These are phyloP conservation scores for Leptosomus discolor DNA, from an alignment of 2,113 vertebrate species.

Conservation along the genomic window DNA sequence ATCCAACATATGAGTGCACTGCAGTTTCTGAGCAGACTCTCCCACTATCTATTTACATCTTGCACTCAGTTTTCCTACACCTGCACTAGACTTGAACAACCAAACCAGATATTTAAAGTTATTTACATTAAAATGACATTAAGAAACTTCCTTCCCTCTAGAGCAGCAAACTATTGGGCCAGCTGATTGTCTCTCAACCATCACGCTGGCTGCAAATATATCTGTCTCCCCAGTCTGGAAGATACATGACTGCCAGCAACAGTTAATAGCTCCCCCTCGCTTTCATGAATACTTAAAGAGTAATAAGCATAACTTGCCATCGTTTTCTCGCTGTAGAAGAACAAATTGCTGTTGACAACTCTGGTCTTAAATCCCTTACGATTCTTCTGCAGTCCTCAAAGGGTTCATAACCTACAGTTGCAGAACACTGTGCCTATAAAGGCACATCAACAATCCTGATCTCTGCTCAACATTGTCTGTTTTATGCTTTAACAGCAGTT, in stretches of 20 bases:
- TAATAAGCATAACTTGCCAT: not conserved
- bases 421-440: not conserved
- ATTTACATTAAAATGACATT: not conserved
- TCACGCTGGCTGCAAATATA: not conserved
- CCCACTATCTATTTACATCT: fast-evolving
- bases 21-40: not conserved
- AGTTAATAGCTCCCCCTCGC: not conserved
- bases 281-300: not conserved
- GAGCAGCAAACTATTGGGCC: not conserved
- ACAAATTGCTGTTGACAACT: not conserved
- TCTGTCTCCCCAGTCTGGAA: not conserved
- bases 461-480: not conserved
- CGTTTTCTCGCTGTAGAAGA: not conserved
- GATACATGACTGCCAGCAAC: not conserved
- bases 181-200: not conserved
- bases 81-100: not conserved
- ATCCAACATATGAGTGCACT: not conserved
- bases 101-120: not conserved
- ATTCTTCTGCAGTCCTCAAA: not conserved
- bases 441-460: not conserved
- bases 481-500: not conserved
- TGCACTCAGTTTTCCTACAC: not conserved
- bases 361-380: not conserved
- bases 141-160: not conserved
- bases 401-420: not conserved